phyloP scores from a whole-genome alignment of 2,113 vertebrate genomes.

The Hoplias malabaricus region DNA sequence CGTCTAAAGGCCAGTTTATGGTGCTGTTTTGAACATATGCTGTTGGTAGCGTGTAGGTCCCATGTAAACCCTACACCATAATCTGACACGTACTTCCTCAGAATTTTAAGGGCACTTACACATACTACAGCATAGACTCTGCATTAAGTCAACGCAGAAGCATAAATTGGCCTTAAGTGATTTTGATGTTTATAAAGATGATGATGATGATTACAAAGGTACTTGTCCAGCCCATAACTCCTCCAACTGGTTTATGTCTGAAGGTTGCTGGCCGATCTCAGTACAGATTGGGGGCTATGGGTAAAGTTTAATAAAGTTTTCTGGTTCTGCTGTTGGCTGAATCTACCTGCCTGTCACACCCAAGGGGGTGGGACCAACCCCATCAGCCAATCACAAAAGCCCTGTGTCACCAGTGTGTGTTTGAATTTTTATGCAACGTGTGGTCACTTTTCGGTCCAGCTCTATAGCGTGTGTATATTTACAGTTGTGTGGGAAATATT shows the following conservation, averaged over 20 bases:
- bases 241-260: conserved; percentile 87
- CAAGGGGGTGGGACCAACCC: conserved; percentile 43
- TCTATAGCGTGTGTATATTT: conserved; percentile 1
- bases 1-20: too few relatives aligned
- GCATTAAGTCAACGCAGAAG: too few relatives aligned
- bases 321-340: conserved; percentile 85
- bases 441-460: conserved; percentile 57
- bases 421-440: conserved; percentile 49
- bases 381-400: conserved; percentile 62
- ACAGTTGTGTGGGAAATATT: background rate
- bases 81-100: too few relatives aligned
- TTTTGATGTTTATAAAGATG: too few relatives aligned
- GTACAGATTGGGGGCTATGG: conserved; percentile 92
- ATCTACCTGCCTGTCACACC: conserved; percentile 56
- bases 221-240: conserved; percentile 21
- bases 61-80: too few relatives aligned
- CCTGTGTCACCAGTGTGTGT: conserved; percentile 52
- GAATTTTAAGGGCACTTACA: too few relatives aligned
- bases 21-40: too few relatives aligned
- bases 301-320: conserved; percentile 77
- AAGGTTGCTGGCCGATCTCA: conserved; percentile 97
- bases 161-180: too few relatives aligned
- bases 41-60: too few relatives aligned
- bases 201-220: too few relatives aligned
- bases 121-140: too few relatives aligned